Evolutionary conservation across 2,113 vertebrate species (phyloP).

Genomic region (Cynoglossus semilaevis): DNA sequence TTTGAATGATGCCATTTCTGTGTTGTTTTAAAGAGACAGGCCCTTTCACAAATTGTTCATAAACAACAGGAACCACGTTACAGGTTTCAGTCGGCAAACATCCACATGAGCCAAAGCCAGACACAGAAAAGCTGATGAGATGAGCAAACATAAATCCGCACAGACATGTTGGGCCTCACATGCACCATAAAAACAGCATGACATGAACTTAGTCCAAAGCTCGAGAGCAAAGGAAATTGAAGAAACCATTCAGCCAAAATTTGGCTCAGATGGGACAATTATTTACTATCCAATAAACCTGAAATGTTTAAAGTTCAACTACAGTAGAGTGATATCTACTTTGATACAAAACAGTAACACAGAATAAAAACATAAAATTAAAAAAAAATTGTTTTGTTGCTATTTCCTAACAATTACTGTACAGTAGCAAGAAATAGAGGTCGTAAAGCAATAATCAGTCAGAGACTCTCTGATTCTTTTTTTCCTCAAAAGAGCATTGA

Average conservation of each 20-base stretch:
- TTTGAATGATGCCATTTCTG: conserved; percentile 26
- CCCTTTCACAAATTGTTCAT: conserved; percentile 35
- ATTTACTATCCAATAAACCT: not conserved
- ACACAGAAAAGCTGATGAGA: conserved; percentile 32
- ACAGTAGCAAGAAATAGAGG: conserved; percentile 11
- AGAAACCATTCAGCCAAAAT: not conserved
- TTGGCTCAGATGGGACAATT: not conserved
- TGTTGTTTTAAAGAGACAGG: conserved; percentile 18
- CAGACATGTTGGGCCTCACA: conserved; percentile 18
- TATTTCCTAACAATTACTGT: not conserved
- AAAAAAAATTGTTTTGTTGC: too few relatives aligned
- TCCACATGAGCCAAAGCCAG: conserved; percentile 17
- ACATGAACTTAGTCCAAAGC: conserved; percentile 16
- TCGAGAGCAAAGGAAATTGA: conserved; percentile 6
- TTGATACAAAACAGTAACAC: not conserved
- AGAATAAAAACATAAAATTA: too few relatives aligned
- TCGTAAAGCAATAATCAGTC: conserved; percentile 22
- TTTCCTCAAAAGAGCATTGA: conserved; percentile 46
- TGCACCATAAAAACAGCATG: conserved; percentile 29
- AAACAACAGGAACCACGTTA: conserved; percentile 47
- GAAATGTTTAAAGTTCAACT: not conserved
- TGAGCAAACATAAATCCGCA: conserved; percentile 37
- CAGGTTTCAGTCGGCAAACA: conserved; percentile 33
- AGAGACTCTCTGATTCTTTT: conserved; percentile 31
- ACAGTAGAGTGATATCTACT: not conserved